phyloP scores from a whole-genome alignment of 1,140 invertebrate species.

The Drosophila melanica region DNA sequence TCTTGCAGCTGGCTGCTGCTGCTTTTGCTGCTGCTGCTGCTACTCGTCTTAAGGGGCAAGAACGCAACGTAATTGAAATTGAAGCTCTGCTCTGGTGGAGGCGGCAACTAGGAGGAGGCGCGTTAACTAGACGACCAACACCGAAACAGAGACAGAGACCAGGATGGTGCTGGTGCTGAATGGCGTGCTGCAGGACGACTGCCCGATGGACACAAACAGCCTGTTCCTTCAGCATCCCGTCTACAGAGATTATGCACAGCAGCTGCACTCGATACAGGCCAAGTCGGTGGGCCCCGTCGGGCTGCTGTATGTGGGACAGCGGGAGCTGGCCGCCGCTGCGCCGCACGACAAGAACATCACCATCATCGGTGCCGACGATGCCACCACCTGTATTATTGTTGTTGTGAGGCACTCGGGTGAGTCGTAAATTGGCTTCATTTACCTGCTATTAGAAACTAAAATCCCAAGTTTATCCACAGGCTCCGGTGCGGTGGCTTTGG shows the following conservation, averaged over 20 bases:
- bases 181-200: constrained; percentile 93
- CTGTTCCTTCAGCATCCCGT: constrained; percentile 92
- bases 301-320: constrained; percentile 94
- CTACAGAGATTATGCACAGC: constrained; percentile 92
- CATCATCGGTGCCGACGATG: constrained; percentile 96
- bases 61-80: constrained; percentile 55
- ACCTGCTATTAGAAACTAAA: constrained; percentile 34
- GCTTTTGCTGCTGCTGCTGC: constrained; percentile 58
- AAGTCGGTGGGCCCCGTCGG: constrained; percentile 90
- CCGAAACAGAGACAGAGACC: not conserved
- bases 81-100: constrained; percentile 28
- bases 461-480: constrained; percentile 85
- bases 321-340: constrained; percentile 94
- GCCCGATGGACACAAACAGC: constrained; percentile 91
- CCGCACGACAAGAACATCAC: constrained; percentile 96
- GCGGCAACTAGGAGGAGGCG: no score
- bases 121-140: constrained; percentile 7
- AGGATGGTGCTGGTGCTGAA: constrained; percentile 94
- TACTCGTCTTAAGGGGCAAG: constrained; percentile 67
- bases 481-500: constrained; percentile 93
- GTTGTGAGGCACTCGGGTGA: constrained; percentile 95
- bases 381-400: constrained; percentile 96
- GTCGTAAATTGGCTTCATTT: constrained; percentile 72
- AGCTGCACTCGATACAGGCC: constrained; percentile 89
- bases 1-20: constrained; percentile 48